Evolutionary conservation across 1,140 invertebrate genomes (phyloP).

Genomic region (Psix sp.): DNA sequence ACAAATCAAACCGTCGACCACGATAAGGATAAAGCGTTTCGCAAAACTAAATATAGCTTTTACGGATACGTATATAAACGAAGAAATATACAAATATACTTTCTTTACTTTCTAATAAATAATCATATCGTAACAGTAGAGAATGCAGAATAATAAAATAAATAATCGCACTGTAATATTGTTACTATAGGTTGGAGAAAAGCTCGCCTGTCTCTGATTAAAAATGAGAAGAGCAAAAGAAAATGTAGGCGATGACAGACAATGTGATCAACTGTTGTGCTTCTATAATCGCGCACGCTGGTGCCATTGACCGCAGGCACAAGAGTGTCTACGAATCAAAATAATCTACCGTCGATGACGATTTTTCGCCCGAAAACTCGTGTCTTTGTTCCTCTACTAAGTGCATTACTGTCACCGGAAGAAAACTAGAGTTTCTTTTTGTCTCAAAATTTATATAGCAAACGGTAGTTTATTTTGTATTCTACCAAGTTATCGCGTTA

Average conservation of each 20-base stretch:
- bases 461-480: conserved; percentile 45
- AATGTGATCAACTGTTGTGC: conserved; percentile 38
- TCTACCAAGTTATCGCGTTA: conserved; percentile 25
- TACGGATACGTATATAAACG: too few relatives aligned
- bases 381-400: neutral
- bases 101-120: conserved; percentile 42
- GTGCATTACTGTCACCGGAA: neutral
- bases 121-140: conserved; percentile 27
- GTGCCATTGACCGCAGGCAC: conserved; percentile 15
- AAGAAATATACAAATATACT: too few relatives aligned
- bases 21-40: conserved; percentile 17
- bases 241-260: conserved; percentile 21
- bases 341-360: conserved; percentile 24
- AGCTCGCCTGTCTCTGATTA: conserved; percentile 26
- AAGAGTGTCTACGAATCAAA: conserved; percentile 18
- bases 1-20: conserved; percentile 18
- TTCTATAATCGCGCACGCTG: conserved; percentile 25
- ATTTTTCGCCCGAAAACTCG: neutral
- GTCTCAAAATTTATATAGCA: neutral
- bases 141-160: conserved; percentile 26
- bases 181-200: conserved; percentile 32
- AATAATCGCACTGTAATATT: conserved; percentile 40
- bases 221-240: too few relatives aligned
- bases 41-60: conserved; percentile 28
- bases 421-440: neutral